Evolutionary conservation across 37 sponge, comb jelly and placozoan genomes (phyloP), one percentile per base, ranked within the genome.

Genomic region (Spongilla lacustris): DNA sequence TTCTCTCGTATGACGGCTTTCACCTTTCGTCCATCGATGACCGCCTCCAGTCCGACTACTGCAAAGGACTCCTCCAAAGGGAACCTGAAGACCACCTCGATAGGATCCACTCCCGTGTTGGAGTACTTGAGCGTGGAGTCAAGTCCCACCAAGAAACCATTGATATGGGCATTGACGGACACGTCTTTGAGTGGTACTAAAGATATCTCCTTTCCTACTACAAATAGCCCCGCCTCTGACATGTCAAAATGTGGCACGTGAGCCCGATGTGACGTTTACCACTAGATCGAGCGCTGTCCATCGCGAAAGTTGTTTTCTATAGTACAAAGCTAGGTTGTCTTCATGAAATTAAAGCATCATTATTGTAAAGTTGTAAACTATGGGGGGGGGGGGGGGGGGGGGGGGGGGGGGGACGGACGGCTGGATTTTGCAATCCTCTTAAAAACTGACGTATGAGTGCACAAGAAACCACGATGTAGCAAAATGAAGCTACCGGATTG

Each of bases 51-150:
- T 0, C 89, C 86, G 11, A 91, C 91, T 9, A 96, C 89, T 24
- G 94, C 96, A 26, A 73, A 82, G 66, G 91, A 84, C 31, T 88
- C 80, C 25, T 96, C 96, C 27, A 91, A 30, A 0, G 96, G 96
- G 48, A 93, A 86, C 6, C 94, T 58, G 80, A 92, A 96, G 71
- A 90, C 36, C 46, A 91, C 89, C 46, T 92, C 89, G 68, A 96
- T 28, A 0, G 93, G 93, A 21, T 76, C 49, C 11, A 36, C 26
- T n/a, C 76, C 32, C 34, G 83, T 84, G 79, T 96, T 96, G 31
- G 28, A 28, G 83, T 92, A 96, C 76, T 78, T 87, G 67, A 91
- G 84, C 14, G 69, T 85, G 30, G 92, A 91, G 41, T 80, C 38
- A 31, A 91, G 71, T 38, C 89, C 94, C 23, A 88, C 85, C 29